phyloP scores from a whole-genome alignment of 2,113 vertebrate species.

The Cephalopterus ornatus region DNA sequence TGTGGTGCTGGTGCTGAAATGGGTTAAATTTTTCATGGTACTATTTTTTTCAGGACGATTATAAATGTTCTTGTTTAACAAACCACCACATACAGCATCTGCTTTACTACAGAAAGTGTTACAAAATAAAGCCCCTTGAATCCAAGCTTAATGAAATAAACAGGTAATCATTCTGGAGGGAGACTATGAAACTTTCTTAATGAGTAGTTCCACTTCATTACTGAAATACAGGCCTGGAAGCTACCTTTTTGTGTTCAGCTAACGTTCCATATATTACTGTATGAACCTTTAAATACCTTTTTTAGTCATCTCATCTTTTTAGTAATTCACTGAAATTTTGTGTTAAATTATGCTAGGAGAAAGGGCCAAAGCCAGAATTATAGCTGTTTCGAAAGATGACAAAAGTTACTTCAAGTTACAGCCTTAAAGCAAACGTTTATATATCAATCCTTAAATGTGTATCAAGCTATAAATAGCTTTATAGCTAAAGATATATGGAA shows the following conservation, averaged over 20 bases:
- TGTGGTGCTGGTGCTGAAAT: neutral
- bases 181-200: slow-evolving; percentile 22
- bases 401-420: neutral
- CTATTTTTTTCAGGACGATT: neutral
- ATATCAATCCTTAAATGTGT: neutral
- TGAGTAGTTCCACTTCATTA: neutral
- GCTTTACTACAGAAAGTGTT: slow-evolving; percentile 4
- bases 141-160: slow-evolving; percentile 25
- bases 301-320: neutral
- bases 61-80: slow-evolving; percentile 19
- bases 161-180: slow-evolving; percentile 22
- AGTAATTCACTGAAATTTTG: neutral
- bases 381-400: neutral
- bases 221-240: neutral
- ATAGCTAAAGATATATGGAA: neutral
- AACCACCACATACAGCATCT: neutral
- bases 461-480: neutral
- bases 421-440: neutral
- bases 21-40: neutral
- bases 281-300: neutral
- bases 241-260: neutral
- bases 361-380: neutral
- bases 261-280: neutral
- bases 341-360: neutral
- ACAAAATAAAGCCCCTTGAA: slow-evolving; percentile 14